These are phyloP conservation scores for Albula goreensis DNA, from an alignment of 2,113 vertebrate species.

Conservation along the genomic window DNA sequence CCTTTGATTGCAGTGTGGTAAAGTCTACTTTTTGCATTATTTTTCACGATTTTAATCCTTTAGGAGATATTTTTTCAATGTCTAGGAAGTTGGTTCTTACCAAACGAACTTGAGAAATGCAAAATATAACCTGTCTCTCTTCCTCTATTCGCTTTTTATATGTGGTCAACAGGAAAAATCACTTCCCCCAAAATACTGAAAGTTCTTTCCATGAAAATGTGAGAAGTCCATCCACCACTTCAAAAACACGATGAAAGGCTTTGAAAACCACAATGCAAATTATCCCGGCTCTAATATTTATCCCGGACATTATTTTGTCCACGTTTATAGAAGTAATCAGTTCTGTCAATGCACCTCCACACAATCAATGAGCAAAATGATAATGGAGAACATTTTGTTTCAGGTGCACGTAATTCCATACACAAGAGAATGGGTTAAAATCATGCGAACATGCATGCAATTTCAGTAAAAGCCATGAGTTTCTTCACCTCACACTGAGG, in stretches of 20 bases:
- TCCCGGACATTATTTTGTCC: too few relatives aligned
- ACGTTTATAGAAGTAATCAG: too few relatives aligned
- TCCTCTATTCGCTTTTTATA: slow-evolving; percentile 21
- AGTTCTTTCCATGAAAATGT: slow-evolving; percentile 33
- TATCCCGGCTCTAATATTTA: too few relatives aligned
- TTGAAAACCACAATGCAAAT: neutral
- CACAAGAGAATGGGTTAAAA: too few relatives aligned
- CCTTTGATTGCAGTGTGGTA: neutral
- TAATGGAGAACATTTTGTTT: too few relatives aligned
- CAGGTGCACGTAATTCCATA: too few relatives aligned
- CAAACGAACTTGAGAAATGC: slow-evolving; percentile 15
- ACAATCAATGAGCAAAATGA: neutral
- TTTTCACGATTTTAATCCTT: neutral
- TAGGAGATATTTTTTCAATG: slow-evolving; percentile 2
- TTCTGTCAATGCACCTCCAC: neutral
- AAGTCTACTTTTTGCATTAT: neutral
- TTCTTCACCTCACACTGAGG: too few relatives aligned
- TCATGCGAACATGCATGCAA: too few relatives aligned
- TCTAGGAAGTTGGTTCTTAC: neutral
- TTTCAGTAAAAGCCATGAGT: too few relatives aligned
- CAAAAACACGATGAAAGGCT: neutral
- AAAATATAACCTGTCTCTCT: neutral
- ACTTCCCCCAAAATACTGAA: slow-evolving; percentile 22
- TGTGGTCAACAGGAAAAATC: slow-evolving; percentile 23
- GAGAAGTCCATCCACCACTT: neutral